Conservation (phyloP, 2,113 vertebrate genomes). For the Strix uralensis region DNA sequence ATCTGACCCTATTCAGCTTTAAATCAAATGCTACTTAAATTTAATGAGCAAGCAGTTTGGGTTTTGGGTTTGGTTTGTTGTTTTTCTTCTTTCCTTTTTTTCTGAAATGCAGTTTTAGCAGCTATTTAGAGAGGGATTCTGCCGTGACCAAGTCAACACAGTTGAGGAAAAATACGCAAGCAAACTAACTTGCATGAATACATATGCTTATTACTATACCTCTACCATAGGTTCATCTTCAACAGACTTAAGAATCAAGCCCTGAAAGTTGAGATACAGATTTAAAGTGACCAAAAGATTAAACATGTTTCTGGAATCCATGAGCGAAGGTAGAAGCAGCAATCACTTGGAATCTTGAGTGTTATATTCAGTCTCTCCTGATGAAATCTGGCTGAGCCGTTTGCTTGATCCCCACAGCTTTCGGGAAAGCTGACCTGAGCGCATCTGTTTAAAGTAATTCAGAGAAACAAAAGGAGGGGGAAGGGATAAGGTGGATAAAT, state of each 20-base stretch:
- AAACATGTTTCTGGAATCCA: slow-evolving; percentile 64
- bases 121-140: slow-evolving; percentile 15
- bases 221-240: slow-evolving; percentile 1
- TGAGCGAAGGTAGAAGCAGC: slow-evolving; percentile 57
- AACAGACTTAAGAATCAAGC: slow-evolving; percentile 42
- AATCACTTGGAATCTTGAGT: slow-evolving; percentile 84
- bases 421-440: slow-evolving; percentile 92
- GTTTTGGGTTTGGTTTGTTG: neutral
- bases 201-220: neutral
- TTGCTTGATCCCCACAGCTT: slow-evolving; percentile 98
- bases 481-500: slow-evolving; percentile 64
- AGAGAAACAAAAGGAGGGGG: slow-evolving; percentile 69
- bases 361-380: slow-evolving; percentile 95
- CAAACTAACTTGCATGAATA: slow-evolving; percentile 1
- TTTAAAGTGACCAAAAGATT: slow-evolving; percentile 66
- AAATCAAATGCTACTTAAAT: slow-evolving; percentile 5
- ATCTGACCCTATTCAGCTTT: neutral
- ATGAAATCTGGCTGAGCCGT: slow-evolving; percentile 92
- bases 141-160: neutral
- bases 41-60: neutral
- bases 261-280: slow-evolving; percentile 49
- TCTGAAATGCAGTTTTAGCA: slow-evolving; percentile 9
- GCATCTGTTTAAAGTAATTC: slow-evolving; percentile 87
- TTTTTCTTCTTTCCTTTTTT: neutral
- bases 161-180: slow-evolving; percentile 2